Base-by-base conservation (phyloP, 2,888 invertebrate species). In the Drosophila borborema region DNA sequence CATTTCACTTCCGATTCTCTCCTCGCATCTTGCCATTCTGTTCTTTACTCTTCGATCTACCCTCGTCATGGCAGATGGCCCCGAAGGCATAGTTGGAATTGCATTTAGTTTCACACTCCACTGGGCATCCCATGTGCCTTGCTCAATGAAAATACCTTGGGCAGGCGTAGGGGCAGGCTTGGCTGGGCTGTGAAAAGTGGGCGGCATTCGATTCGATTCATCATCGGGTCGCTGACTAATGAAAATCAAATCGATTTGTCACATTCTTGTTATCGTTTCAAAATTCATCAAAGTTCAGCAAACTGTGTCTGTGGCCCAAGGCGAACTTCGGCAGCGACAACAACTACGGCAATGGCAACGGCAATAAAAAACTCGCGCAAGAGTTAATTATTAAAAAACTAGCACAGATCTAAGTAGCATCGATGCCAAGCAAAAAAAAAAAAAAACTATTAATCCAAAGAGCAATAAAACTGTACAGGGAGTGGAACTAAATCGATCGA, bases 251-350 rank as follows among this genome's bases (percentile, higher is more conserved):
- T 60, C 63, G 49, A 58, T 59, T 61, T 60, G 54, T 28, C 55
- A 51, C 51, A 46, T 51, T 38, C 46, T 31, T 43, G 36, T 51
- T 54, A 68, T 63, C 68, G 48, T 31, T 65, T 38, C 31, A 20
- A 18, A 16, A 10, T n/a, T 28, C 64, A 54, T 40, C 59, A 62
- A 68, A 76, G 82, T 88, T 82, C 88, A 70, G 49, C 73, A 76
- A 70, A 79, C 86, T 73, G 55, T 73, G 55, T 40, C 81, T 70
- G 41, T 68, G 81, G 72, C 62, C 51, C 85, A 81, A 78, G 85
- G 75, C 66, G 64, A 81, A 69, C 81, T 46, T 49, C 66, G 45
- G 8, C 14, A 8, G 9, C 8, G 28, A 6, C 28, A 28, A 40
- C 40, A 18, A 5, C n/a, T 10, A 14, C 10, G 41, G 10, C n/a